Evolutionary conservation across 2,888 invertebrate genomes (phyloP).

Genomic region (Tortricodes alternella): DNA sequence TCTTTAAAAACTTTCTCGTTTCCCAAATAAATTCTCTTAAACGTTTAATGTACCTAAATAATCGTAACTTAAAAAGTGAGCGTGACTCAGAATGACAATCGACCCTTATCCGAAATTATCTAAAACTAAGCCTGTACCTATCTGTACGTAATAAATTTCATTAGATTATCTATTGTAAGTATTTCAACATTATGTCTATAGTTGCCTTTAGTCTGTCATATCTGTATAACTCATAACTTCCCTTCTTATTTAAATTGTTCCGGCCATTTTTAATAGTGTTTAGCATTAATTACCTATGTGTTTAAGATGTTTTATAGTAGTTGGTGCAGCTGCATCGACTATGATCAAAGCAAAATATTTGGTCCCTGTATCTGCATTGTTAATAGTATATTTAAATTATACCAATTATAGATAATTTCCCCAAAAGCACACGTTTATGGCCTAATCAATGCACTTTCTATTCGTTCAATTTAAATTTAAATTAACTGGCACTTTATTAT

Average conservation of each 20-base stretch:
- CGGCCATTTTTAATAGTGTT: conserved; percentile 78
- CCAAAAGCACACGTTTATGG: not conserved
- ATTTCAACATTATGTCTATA: conserved; percentile 25
- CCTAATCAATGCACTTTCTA: conserved; percentile 12
- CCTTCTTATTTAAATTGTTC: conserved; percentile 69
- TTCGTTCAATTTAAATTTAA: conserved; percentile 6
- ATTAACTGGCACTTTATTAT: not conserved
- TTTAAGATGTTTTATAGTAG: conserved; percentile 35
- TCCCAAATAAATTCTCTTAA: conserved; percentile 12
- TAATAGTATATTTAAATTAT: conserved; percentile 3
- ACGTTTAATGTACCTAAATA: not conserved
- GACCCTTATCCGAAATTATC: conserved; percentile 16
- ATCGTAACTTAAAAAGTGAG: not conserved
- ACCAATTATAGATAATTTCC: not conserved
- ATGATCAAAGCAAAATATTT: not conserved
- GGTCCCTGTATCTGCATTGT: conserved; percentile 6
- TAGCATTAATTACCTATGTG: conserved; percentile 54
- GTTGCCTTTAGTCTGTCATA: conserved; percentile 28
- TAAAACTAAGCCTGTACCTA: no score
- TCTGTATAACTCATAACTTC: conserved; percentile 35
- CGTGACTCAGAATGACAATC: not conserved
- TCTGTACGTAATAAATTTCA: conserved; percentile 29
- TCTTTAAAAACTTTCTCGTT: conserved; percentile 9
- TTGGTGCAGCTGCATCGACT: conserved; percentile 10
- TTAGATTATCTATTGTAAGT: conserved; percentile 13